Conservation (phyloP, 2,888 invertebrate genomes). For the Lepas anatifera region DNA sequence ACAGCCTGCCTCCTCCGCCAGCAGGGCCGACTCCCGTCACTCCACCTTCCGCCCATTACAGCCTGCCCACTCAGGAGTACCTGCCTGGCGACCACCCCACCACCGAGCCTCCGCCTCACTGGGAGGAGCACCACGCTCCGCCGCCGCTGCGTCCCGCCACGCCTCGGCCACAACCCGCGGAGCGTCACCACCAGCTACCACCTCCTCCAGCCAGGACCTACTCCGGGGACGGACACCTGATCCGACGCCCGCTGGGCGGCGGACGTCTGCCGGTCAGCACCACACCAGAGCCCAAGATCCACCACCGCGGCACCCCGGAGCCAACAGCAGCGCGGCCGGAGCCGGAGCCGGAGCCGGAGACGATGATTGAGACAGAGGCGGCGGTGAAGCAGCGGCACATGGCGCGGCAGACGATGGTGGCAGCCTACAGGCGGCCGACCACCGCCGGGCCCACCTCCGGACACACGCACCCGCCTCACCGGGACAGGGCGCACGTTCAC, state of each 20-base stretch:
- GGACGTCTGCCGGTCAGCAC: too few relatives aligned
- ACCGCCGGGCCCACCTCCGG: too few relatives aligned
- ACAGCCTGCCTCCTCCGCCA: background rate
- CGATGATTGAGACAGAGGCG: too few relatives aligned
- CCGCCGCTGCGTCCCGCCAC: background rate
- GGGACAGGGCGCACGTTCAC: too few relatives aligned
- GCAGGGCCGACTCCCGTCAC: background rate
- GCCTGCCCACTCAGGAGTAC: too few relatives aligned
- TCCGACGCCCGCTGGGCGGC: conserved; percentile 35
- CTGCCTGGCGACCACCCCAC: background rate
- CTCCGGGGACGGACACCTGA: conserved; percentile 32
- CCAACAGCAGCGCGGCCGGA: conserved; percentile 13
- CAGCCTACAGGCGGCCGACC: too few relatives aligned
- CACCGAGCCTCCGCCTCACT: background rate
- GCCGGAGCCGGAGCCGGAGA: background rate
- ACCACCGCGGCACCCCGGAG: conserved; percentile 56
- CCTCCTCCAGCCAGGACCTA: conserved; percentile 21
- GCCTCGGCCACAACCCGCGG: conserved; percentile 8
- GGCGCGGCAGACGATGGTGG: too few relatives aligned
- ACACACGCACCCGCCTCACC: too few relatives aligned
- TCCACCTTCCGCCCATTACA: too few relatives aligned
- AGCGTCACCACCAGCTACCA: background rate
- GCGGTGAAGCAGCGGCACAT: too few relatives aligned
- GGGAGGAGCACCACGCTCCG: background rate
- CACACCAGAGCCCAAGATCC: conserved; percentile 81